Base-by-base conservation (phyloP, 2,113 vertebrate genomes). In the Tachycineta bicolor region DNA sequence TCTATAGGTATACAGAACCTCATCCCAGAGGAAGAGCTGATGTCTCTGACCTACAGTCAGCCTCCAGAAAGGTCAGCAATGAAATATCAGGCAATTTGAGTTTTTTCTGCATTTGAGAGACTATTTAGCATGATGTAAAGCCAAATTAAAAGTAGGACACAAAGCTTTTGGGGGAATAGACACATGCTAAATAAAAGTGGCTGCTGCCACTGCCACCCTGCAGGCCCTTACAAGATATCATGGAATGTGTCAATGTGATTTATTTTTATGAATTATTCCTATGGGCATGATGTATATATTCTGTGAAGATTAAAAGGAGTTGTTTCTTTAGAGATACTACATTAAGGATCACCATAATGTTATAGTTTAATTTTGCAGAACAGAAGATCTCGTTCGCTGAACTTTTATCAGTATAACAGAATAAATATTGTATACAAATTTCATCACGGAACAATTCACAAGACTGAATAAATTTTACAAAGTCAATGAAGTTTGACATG, bases 201-300 rank as follows among this genome's bases (percentile, higher is more conserved):
- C 83, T 90, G 64, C 86, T 96, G 85, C 90, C 83, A 83, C 79
- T 87, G 84, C 55, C 77, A 95, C 65, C 87, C 93, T 95, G 84
- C 92, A 95, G 96, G 90, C 93, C 73, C 83, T 62, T 84, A 70
- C 26, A 63, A 87, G 65, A 93, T 77, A 93, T 14, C 96, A 89
- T 77, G 24, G 91, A 92, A 97, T 63, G 71, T 97, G 94, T 96
- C 96, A 94, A n/a, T 87, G 83, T 94, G 95, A 96, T 96, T 96
- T 97, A 96, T 90, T 93, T 95, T 94, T 95, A 87, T 65, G 73
- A 92, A 81, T 81, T 93, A 81, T 67, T 97, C 91, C 94, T 87
- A 81, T 74, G 47, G 91, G 95, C 85, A 89, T 67, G 70, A 74
- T 83, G 65, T 89, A 93, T 81, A 26, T 74, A 93, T 90, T 89